Evolutionary conservation across 1,140 invertebrate genomes (phyloP).

Genomic region (Anastrepha ludens): DNA sequence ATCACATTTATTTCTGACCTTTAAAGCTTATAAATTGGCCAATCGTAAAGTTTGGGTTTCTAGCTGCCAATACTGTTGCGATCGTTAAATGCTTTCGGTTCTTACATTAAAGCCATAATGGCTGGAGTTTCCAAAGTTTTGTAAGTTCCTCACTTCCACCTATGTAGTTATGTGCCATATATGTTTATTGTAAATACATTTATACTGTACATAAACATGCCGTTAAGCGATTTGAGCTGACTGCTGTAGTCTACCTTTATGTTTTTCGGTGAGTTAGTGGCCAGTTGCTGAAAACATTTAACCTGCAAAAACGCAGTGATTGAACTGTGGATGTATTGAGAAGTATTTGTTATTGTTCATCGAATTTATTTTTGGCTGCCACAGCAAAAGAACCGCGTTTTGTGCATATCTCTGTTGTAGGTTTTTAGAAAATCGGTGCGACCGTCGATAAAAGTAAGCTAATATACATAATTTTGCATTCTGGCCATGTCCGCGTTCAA

Average conservation of each 20-base stretch:
- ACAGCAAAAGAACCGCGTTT: neutral
- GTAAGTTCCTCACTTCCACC: neutral
- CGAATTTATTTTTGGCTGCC: neutral
- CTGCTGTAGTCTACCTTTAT: too few species aligned
- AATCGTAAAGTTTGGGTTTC: neutral
- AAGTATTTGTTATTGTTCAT: neutral
- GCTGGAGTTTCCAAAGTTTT: neutral
- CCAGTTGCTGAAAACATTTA: constrained; percentile 18
- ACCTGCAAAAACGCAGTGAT: neutral
- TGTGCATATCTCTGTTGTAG: neutral
- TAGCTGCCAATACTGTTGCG: neutral
- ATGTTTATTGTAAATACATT: neutral
- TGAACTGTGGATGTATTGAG: neutral
- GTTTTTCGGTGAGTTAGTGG: neutral
- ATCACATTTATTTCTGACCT: neutral
- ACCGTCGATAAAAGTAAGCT: neutral
- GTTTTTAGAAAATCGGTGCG: neutral
- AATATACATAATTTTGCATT: constrained; percentile 12
- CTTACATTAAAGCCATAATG: too few species aligned
- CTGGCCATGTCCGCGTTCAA: constrained; percentile 50
- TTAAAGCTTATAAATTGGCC: neutral
- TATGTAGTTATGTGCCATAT: neutral
- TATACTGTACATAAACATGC: neutral
- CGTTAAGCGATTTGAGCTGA: neutral
- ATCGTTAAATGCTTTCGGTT: too few species aligned